Conservation (phyloP, 2,888 invertebrate genomes). For the Drosophila sordidula region DNA sequence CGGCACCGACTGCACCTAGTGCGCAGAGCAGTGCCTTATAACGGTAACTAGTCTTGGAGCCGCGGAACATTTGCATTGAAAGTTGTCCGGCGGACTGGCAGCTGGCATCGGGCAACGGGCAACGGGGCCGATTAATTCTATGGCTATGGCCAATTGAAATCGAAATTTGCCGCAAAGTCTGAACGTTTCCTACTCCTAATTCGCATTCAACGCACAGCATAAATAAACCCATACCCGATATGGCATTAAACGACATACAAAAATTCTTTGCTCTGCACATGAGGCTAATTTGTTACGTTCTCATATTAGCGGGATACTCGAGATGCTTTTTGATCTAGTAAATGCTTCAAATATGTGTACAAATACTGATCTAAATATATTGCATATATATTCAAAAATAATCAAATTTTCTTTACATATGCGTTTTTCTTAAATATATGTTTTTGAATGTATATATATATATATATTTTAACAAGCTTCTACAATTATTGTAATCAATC, state of each 20-base stretch:
- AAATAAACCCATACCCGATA: conserved; percentile 13
- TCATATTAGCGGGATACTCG: neutral
- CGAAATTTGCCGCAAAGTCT: conserved; percentile 29
- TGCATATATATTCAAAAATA: neutral
- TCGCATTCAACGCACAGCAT: conserved; percentile 23
- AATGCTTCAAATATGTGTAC: neutral
- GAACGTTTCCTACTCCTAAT: conserved; percentile 25
- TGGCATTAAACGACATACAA: conserved; percentile 2
- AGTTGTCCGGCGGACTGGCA: conserved; percentile 45
- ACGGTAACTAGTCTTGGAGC: conserved; percentile 47
- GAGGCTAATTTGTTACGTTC: conserved; percentile 7
- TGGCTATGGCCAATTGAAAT: conserved; percentile 43
- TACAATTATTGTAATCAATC: too few relatives aligned
- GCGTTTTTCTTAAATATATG: too few relatives aligned
- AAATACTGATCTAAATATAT: neutral
- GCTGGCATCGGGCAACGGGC: neutral
- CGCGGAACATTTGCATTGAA: conserved; percentile 71
- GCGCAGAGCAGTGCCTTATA: conserved; percentile 32
- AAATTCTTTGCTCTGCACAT: conserved; percentile 11
- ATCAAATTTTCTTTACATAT: too few relatives aligned
- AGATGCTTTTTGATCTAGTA: neutral
- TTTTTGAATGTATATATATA: too few relatives aligned
- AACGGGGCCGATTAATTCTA: conserved; percentile 14
- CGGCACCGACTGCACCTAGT: conserved; percentile 7
- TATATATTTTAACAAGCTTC: too few relatives aligned